These are phyloP conservation scores for Caenorhabditis drosophilae DNA, from an alignment of 2,888 invertebrate species.

Conservation along the genomic window DNA sequence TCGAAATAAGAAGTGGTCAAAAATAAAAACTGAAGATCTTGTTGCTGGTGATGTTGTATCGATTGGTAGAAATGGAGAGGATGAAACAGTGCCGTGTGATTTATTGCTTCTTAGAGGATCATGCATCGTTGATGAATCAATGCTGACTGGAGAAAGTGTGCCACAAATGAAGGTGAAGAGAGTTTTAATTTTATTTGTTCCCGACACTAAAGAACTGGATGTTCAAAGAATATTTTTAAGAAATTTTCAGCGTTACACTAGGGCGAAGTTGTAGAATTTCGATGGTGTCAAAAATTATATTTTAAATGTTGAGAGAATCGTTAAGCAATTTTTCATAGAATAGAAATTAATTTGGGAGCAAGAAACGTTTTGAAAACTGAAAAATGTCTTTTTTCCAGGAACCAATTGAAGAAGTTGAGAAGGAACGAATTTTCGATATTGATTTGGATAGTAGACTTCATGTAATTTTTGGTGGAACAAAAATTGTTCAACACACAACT, in stretches of 20 bases:
- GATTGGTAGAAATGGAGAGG: constrained; percentile 82
- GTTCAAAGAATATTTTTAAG: too few relatives aligned
- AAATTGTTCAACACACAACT: constrained; percentile 95
- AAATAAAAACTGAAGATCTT: constrained; percentile 78
- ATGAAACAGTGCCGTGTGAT: constrained; percentile 87
- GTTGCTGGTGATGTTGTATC: constrained; percentile 96
- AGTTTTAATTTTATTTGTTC: constrained; percentile 8
- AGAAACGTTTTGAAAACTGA: too few relatives aligned
- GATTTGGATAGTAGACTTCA: constrained; percentile 91
- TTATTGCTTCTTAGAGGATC: constrained; percentile 88
- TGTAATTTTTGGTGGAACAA: constrained; percentile 93
- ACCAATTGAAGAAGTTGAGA: constrained; percentile 79
- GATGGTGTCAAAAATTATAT: too few relatives aligned
- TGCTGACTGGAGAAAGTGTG: constrained; percentile 97
- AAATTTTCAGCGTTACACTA: too few relatives aligned
- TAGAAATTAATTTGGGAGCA: too few relatives aligned
- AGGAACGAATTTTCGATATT: constrained; percentile 74
- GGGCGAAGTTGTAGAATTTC: too few relatives aligned
- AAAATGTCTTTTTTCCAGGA: constrained; percentile 78
- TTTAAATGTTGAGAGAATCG: too few relatives aligned
- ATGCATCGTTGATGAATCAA: constrained; percentile 98
- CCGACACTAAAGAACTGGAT: too few relatives aligned
- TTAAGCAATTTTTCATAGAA: too few relatives aligned
- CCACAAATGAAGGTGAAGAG: constrained; percentile 97
- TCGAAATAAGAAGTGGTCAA: constrained; percentile 62